Conservation (phyloP, 2,888 invertebrate species). For the Eristalinus sepulchralis region DNA sequence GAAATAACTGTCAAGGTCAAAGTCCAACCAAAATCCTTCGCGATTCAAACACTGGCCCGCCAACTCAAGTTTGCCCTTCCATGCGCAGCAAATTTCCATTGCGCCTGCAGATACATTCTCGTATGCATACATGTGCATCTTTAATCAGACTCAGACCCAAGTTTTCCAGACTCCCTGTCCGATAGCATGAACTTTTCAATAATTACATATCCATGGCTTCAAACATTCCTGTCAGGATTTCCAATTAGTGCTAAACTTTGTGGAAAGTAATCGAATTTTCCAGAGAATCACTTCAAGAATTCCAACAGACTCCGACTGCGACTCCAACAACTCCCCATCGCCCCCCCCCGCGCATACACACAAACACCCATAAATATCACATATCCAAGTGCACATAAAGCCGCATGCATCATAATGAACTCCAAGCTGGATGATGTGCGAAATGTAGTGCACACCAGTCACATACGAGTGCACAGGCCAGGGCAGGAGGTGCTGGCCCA, state of each 20-base stretch:
- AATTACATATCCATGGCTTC: slow-evolving; percentile 72
- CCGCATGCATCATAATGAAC: slow-evolving; percentile 58
- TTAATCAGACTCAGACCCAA: slow-evolving; percentile 13
- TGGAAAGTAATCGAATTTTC: slow-evolving; percentile 74
- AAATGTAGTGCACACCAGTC: slow-evolving; percentile 28
- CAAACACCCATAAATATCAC: slow-evolving; percentile 16
- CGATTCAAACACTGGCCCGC: too few relatives aligned
- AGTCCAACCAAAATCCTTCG: too few relatives aligned
- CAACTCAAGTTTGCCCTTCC: not conserved
- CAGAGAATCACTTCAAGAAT: slow-evolving; percentile 63
- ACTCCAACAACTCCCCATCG: not conserved
- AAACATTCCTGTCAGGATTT: slow-evolving; percentile 73
- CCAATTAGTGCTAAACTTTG: slow-evolving; percentile 74
- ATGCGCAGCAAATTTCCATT: not conserved
- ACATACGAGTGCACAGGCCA: not conserved
- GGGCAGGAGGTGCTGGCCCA: slow-evolving; percentile 23
- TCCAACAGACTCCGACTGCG: slow-evolving; percentile 43
- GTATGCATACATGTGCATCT: slow-evolving; percentile 6
- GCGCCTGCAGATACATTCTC: not conserved
- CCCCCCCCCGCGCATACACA: not conserved
- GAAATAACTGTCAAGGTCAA: too few relatives aligned
- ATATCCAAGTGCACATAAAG: slow-evolving; percentile 33
- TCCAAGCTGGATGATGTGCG: slow-evolving; percentile 42
- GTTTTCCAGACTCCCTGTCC: slow-evolving; percentile 37
- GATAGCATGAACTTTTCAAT: slow-evolving; percentile 71